Conservation (phyloP, 2,888 invertebrate genomes). For the Notodonta dromedarius region DNA sequence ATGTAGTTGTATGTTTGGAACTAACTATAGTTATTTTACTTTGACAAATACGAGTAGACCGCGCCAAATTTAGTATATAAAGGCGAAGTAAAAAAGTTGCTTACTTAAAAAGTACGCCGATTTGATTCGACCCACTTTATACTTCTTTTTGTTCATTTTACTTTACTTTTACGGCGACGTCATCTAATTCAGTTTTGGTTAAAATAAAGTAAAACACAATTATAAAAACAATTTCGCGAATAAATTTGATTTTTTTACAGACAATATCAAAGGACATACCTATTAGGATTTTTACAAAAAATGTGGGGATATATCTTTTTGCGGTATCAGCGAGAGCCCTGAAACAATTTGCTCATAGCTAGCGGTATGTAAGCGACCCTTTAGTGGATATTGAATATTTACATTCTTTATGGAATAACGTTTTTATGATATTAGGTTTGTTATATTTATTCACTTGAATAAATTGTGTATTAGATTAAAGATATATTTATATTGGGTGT, state of each 20-base stretch:
- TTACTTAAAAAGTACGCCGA: background rate
- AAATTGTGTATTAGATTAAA: too few relatives aligned
- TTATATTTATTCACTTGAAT: background rate
- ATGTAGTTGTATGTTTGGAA: too few relatives aligned
- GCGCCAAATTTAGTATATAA: background rate
- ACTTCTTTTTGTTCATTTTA: background rate
- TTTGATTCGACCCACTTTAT: background rate
- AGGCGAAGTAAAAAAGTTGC: background rate
- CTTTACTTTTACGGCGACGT: background rate
- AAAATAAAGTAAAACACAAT: constrained; percentile 5
- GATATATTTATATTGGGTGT: too few relatives aligned
- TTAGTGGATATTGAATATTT: constrained; percentile 23
- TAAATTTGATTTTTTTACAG: constrained; percentile 14
- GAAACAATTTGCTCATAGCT: constrained; percentile 20
- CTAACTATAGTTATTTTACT: too few relatives aligned
- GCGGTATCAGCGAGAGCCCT: constrained; percentile 15
- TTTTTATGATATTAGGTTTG: background rate
- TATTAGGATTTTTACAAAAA: constrained; percentile 10
- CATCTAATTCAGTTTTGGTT: background rate
- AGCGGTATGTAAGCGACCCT: constrained; percentile 13
- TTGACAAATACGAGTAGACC: too few relatives aligned
- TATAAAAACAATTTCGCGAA: constrained; percentile 11
- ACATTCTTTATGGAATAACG: background rate
- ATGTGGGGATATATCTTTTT: constrained; percentile 16
- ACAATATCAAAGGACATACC: constrained; percentile 13